Conservation (phyloP, 92 coral and sea anemone genomes). For the Chrysogorgia sp. region DNA sequence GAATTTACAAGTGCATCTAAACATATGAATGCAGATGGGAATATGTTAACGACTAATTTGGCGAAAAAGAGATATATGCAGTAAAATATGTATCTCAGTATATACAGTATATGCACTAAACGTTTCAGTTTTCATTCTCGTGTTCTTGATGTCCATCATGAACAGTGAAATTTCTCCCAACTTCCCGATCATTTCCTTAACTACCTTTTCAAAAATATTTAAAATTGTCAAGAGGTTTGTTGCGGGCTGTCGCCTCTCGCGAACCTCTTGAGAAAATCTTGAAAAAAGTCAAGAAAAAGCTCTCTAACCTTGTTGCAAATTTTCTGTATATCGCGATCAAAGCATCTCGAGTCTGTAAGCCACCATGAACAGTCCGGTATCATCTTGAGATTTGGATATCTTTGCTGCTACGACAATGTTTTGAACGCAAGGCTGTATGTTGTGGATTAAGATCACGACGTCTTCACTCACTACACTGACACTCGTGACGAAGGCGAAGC, state of each 20-base stretch:
- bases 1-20: too few species aligned
- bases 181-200: too few species aligned
- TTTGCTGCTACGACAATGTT: background rate
- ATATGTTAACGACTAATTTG: too few species aligned
- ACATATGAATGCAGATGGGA: too few species aligned
- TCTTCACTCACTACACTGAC: conserved; percentile 5
- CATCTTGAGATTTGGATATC: conserved; percentile 21
- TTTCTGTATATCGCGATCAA: conserved; percentile 17
- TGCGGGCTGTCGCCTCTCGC: too few species aligned
- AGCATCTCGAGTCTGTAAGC: background rate
- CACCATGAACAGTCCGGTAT: conserved; percentile 23
- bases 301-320: conserved; percentile 24
- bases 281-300: background rate
- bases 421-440: background rate
- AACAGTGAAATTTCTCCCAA: too few species aligned
- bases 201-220: too few species aligned
- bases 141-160: too few species aligned
- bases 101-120: too few species aligned
- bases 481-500: background rate
- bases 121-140: too few species aligned
- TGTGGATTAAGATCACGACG: background rate
- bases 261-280: background rate
- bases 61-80: too few species aligned
- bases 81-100: too few species aligned
- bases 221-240: background rate